phyloP scores from a whole-genome alignment of 2,888 invertebrate species.

The Cynaeus angustus region DNA sequence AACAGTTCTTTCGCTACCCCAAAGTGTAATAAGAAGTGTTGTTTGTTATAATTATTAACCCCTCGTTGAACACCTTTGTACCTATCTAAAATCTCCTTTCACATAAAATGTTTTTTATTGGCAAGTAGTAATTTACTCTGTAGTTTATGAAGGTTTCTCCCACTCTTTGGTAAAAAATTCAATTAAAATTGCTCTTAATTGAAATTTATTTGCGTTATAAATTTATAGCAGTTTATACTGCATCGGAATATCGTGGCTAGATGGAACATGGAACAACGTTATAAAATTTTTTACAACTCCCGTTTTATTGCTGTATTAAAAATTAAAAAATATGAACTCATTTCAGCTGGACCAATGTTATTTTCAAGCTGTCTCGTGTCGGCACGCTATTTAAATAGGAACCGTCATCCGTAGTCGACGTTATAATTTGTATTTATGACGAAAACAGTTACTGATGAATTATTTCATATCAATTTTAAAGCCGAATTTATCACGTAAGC shows the following conservation, averaged over 20 bases:
- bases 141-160: slow-evolving; percentile 26
- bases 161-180: slow-evolving; percentile 20
- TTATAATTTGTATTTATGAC: slow-evolving; percentile 52
- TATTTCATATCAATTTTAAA: slow-evolving; percentile 50
- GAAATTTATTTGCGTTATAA: slow-evolving; percentile 50
- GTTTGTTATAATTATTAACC: slow-evolving; percentile 2
- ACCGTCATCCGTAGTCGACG: slow-evolving; percentile 12
- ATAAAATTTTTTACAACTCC: slow-evolving; percentile 54
- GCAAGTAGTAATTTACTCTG: background rate
- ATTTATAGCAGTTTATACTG: slow-evolving; percentile 25
- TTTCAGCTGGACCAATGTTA: slow-evolving; percentile 50
- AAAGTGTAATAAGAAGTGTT: slow-evolving; percentile 2
- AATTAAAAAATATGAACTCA: slow-evolving; percentile 54
- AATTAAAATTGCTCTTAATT: slow-evolving; percentile 42
- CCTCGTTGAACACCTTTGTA: background rate
- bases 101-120: slow-evolving; percentile 6
- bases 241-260: slow-evolving; percentile 14
- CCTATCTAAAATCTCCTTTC: background rate
- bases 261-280: slow-evolving; percentile 36
- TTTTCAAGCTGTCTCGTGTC: slow-evolving; percentile 53
- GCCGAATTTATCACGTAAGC: slow-evolving; percentile 31
- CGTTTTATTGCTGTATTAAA: slow-evolving; percentile 54
- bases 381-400: slow-evolving; percentile 53
- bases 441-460: slow-evolving; percentile 49
- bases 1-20: background rate